phyloP scores from a whole-genome alignment of 2,113 vertebrate genomes.

The Syngnathoides biaculeatus region DNA sequence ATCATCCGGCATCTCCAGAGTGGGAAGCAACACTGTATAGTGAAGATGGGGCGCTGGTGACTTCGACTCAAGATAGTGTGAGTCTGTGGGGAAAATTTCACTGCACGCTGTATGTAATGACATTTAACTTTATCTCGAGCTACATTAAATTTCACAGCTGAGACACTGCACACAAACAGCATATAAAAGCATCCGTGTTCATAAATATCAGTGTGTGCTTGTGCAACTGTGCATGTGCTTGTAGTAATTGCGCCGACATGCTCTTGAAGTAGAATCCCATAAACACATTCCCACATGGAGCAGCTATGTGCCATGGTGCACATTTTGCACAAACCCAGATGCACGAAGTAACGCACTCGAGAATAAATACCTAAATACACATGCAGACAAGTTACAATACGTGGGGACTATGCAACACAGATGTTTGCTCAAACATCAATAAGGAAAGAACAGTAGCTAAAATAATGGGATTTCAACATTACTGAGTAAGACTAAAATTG shows the following conservation, averaged over 20 bases:
- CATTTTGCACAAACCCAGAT: conserved; percentile 27
- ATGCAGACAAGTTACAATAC: conserved; percentile 38
- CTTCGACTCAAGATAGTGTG: no score
- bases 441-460: background rate
- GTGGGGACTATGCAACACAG: background rate
- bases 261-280: conserved; percentile 73
- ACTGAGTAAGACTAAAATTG: background rate
- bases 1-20: no score
- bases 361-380: conserved; percentile 7
- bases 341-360: conserved; percentile 2
- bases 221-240: conserved; percentile 25
- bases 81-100: no score
- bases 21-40: no score
- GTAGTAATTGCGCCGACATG: conserved; percentile 63
- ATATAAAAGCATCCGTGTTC: conserved; percentile 11
- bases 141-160: background rate
- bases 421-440: background rate
- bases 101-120: background rate
- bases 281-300: conserved; percentile 65
- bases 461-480: background rate
- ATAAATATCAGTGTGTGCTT: conserved; percentile 24
- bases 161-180: conserved; percentile 1
- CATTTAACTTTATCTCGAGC: background rate
- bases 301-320: conserved; percentile 56
- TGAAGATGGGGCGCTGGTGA: no score